Percentiles rank a stretch among this genome's conserved stretches.
Evolutionary conservation across 2,797 vertebrate species (phyloP).

Genomic region (Xenentodon cancila): DNA sequence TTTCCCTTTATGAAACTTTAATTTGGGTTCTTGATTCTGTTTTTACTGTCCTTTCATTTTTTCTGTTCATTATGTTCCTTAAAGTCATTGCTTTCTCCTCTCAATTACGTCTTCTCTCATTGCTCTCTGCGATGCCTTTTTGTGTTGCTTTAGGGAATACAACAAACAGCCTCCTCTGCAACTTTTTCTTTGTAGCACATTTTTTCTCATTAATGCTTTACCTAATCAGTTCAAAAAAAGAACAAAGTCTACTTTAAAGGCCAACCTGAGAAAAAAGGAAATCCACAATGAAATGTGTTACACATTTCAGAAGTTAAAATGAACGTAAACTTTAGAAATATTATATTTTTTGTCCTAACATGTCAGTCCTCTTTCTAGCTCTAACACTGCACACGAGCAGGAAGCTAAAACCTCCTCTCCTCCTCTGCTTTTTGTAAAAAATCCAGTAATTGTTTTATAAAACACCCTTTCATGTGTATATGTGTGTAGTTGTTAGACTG

Average conservation of each 20-base stretch:
- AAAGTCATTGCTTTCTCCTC: slow-evolving; percentile 1
- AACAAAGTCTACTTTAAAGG: not conserved
- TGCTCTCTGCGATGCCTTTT: too few species aligned
- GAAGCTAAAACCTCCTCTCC: too few species aligned
- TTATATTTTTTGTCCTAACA: too few species aligned
- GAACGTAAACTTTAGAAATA: too few species aligned
- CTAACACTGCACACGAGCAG: too few species aligned
- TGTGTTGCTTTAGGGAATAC: not conserved
- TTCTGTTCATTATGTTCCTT: slow-evolving; percentile 27
- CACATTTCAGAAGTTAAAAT: not conserved
- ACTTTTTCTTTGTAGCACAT: not conserved
- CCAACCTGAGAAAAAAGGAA: not conserved
- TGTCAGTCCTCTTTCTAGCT: too few species aligned
- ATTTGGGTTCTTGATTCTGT: slow-evolving; percentile 9
- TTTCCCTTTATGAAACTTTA: slow-evolving; percentile 38
- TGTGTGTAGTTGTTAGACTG: too few species aligned
- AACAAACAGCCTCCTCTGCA: slow-evolving; percentile 4
- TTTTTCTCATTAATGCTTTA: slow-evolving; percentile 17
- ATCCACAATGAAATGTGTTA: not conserved
- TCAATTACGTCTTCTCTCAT: not conserved
- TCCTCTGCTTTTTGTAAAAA: too few species aligned
- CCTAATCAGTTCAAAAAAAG: slow-evolving; percentile 14
- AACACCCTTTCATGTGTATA: too few species aligned
- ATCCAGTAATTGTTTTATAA: too few species aligned
- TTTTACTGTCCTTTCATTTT: slow-evolving; percentile 37